Evolutionary conservation across 1,140 invertebrate genomes (phyloP), one percentile per base, ranked within the genome.

Genomic region (Papilio polytes): DNA sequence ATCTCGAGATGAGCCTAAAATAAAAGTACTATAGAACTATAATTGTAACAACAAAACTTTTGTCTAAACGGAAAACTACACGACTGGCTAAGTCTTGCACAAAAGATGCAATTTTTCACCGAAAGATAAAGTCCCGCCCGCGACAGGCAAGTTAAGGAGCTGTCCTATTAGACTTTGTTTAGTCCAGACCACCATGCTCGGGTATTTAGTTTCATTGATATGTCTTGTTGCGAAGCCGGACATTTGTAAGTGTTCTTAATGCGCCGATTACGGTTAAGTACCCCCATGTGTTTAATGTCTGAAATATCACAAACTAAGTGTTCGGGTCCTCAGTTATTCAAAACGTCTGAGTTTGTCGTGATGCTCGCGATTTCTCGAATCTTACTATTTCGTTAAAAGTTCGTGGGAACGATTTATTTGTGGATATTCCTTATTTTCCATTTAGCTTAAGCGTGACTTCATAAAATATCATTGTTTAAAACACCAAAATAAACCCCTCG

Each of bases 41-140:
- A 70, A 70, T 70, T 70, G 63, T 70, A 31, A 15, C 22, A 70
- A 70, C 13, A 70, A 78, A 78, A 78, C 31, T 66, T 78, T 82
- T 78, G 80, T 56, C 77, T 41, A 41, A 74, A 78, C 78, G 12
- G 72, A 41, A 82, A 80, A 82, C 85, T 82, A 82, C 82, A 74
- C 82, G 83, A 77, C 80, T 80, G 74, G 36, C 80, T 87, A n/a
- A 56, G 77, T 86, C 84, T 84, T 81, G 85, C 78, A 94, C 90
- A 94, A 94, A 92, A 90, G 88, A 84, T 80, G 85, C 88, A 78
- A 94, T 94, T 94, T 92, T 91, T 94, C 92, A 94, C 85, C 48
- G 36, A 41, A 81, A 88, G 92, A 94, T 94, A 94, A 92, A 85
- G 90, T 94, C 88, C 83, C 77, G 83, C 84, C 20, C 74, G 77